Percentiles rank a stretch among this genome's conserved stretches.
phyloP scores from a whole-genome alignment of 1,140 invertebrate genomes.

The Temnothorax nylanderi region DNA sequence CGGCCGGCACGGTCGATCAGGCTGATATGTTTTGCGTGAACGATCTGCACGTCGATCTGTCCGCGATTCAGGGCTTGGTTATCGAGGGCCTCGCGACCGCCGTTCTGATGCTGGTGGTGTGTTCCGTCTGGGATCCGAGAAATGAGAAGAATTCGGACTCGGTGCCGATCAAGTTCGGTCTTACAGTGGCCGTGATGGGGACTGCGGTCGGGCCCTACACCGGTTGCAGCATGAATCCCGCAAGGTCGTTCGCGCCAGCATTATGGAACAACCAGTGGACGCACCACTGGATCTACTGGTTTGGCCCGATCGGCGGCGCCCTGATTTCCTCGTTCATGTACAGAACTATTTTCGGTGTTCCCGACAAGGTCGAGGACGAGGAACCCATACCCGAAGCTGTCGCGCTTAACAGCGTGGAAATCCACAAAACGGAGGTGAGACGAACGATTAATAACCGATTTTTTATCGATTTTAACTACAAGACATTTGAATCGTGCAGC shows the following conservation, averaged over 20 bases:
- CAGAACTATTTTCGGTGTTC: conserved; percentile 72
- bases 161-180: conserved; percentile 85
- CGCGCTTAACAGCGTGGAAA: conserved; percentile 76
- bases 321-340: conserved; percentile 83
- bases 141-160: conserved; percentile 85
- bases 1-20: not conserved
- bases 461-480: not conserved
- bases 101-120: conserved; percentile 90
- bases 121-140: conserved; percentile 87
- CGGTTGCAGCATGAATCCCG: conserved; percentile 94
- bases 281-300: conserved; percentile 89
- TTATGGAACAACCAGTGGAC: conserved; percentile 90
- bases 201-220: conserved; percentile 87
- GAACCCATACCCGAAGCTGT: conserved; percentile 65
- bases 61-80: conserved; percentile 84
- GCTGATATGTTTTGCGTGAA: conserved; percentile 87
- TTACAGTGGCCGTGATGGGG: conserved; percentile 85
- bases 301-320: conserved; percentile 85
- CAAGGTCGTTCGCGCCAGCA: conserved; percentile 92
- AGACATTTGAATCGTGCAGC: not conserved
- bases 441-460: not conserved
- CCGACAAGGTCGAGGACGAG: conserved; percentile 47
- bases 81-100: conserved; percentile 90
- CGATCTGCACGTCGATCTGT: conserved; percentile 83
- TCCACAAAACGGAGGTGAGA: conserved; percentile 76